Conservation (phyloP, 2,888 invertebrate genomes). For the Watsonalla binaria region DNA sequence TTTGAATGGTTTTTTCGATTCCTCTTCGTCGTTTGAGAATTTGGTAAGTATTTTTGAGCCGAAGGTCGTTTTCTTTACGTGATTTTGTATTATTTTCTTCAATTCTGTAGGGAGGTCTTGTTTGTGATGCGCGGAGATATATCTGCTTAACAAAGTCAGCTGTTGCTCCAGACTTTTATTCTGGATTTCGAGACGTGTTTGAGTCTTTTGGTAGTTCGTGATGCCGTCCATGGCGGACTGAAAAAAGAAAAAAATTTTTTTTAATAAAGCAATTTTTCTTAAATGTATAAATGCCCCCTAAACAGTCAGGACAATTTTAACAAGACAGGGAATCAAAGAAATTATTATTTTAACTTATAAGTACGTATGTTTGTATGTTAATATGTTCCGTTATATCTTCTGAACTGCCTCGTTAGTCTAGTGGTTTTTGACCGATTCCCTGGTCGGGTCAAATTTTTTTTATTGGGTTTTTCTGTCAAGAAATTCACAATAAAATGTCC, state of each 20-base stretch:
- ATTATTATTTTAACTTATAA: too few relatives aligned
- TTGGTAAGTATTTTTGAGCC: conserved; percentile 70
- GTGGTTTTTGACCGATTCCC: too few relatives aligned
- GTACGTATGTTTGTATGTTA: too few relatives aligned
- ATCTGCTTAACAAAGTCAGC: conserved; percentile 83
- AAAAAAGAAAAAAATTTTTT: conserved; percentile 29
- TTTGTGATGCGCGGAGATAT: conserved; percentile 83
- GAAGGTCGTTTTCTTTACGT: conserved; percentile 58
- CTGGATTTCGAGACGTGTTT: conserved; percentile 83
- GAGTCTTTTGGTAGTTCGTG: conserved; percentile 79
- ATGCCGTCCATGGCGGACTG: conserved; percentile 83
- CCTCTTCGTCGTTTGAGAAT: conserved; percentile 59
- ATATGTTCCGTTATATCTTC: too few relatives aligned
- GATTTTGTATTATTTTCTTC: conserved; percentile 84
- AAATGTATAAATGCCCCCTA: too few relatives aligned
- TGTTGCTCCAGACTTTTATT: conserved; percentile 87
- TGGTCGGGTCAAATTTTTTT: too few relatives aligned
- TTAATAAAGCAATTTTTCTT: too few relatives aligned
- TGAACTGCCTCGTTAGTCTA: too few relatives aligned
- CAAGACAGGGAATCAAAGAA: too few relatives aligned
- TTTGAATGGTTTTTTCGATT: conserved; percentile 48
- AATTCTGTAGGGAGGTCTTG: conserved; percentile 86
- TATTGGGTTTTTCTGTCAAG: too few relatives aligned
- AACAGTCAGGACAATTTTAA: too few relatives aligned
- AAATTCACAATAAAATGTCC: too few relatives aligned